These are phyloP conservation scores for Kuschelorhynchus macadamiae DNA, from an alignment of 2,888 invertebrate species.

Conservation along the genomic window DNA sequence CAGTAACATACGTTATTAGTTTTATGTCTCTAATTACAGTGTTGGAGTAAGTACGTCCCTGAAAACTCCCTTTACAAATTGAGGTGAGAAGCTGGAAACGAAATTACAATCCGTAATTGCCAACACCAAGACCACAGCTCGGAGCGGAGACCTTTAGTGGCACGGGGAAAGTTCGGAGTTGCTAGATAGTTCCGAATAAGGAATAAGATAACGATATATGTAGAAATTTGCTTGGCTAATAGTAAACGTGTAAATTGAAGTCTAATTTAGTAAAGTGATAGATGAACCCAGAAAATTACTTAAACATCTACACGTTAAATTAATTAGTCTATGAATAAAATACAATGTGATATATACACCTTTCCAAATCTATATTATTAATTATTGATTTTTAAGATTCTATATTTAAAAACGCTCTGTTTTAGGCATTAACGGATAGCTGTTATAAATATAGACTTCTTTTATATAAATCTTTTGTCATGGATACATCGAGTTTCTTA, in stretches of 20 bases:
- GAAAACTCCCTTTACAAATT: constrained; percentile 33
- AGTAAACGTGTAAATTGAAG: background rate
- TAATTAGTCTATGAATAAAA: too few relatives aligned
- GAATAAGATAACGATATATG: constrained; percentile 37
- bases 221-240: constrained; percentile 4
- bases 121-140: constrained; percentile 45
- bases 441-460: too few relatives aligned
- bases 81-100: constrained; percentile 45
- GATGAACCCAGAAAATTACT: too few relatives aligned
- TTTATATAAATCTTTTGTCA: too few relatives aligned
- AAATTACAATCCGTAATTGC: constrained; percentile 48
- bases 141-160: constrained; percentile 15
- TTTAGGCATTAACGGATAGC: too few relatives aligned
- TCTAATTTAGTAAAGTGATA: background rate
- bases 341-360: too few relatives aligned
- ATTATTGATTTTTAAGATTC: too few relatives aligned
- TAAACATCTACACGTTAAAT: too few relatives aligned
- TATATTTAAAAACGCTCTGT: too few relatives aligned
- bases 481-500: too few relatives aligned
- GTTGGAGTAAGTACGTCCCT: constrained; percentile 23
- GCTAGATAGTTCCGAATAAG: constrained; percentile 32
- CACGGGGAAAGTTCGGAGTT: constrained; percentile 39
- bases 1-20: background rate
- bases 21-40: constrained; percentile 6
- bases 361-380: too few relatives aligned